Conservation (phyloP, 1,140 invertebrate species). For the Steinernema khuongi region DNA sequence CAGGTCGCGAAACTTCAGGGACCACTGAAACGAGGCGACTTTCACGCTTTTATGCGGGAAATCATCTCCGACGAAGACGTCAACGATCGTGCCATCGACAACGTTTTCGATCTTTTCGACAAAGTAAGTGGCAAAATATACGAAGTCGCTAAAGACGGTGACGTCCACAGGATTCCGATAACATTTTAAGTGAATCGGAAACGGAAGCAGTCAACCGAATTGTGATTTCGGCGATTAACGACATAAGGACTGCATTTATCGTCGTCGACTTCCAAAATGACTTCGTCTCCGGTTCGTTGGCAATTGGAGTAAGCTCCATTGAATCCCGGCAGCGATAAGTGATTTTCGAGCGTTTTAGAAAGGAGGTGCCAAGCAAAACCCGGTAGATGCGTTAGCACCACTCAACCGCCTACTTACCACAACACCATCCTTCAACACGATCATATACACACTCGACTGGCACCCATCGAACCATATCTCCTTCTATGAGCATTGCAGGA, state of each 20-base stretch:
- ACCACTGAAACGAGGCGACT: not conserved
- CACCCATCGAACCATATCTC: slow-evolving; percentile 92
- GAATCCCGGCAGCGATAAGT: not conserved
- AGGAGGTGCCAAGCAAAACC: slow-evolving; percentile 45
- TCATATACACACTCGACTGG: slow-evolving; percentile 96
- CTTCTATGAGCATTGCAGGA: slow-evolving; percentile 64
- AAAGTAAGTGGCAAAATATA: not conserved
- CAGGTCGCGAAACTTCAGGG: not conserved
- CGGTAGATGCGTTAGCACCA: slow-evolving; percentile 65
- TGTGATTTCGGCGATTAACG: slow-evolving; percentile 11
- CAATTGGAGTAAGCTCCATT: slow-evolving; percentile 67
- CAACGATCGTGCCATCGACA: not conserved
- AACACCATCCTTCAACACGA: slow-evolving; percentile 76
- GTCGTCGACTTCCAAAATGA: slow-evolving; percentile 97
- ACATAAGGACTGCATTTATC: slow-evolving; percentile 68
- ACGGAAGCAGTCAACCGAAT: not conserved
- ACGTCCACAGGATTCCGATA: not conserved
- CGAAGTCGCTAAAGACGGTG: not conserved
- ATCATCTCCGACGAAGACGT: not conserved
- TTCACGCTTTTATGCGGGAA: not conserved
- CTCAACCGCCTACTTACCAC: slow-evolving; percentile 79
- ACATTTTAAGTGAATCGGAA: slow-evolving; percentile 13
- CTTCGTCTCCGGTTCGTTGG: slow-evolving; percentile 87
- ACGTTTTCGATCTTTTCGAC: slow-evolving; percentile 1
- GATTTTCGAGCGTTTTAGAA: slow-evolving; percentile 41